These are phyloP conservation scores for Lanistes nyassanus DNA, from an alignment of 1,140 invertebrate species.

Conservation along the genomic window DNA sequence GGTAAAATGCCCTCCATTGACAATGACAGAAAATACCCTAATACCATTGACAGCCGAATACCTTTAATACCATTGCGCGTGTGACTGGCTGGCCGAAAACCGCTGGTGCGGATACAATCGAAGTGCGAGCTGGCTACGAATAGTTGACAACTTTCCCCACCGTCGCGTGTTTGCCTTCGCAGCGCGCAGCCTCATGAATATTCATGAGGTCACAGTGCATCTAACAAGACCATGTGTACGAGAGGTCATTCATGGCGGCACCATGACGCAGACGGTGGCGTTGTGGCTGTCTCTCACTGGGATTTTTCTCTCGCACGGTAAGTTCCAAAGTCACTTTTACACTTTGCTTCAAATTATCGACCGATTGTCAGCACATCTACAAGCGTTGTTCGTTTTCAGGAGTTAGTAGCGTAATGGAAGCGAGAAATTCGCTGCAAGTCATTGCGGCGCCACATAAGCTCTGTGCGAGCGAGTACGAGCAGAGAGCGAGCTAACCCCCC, in stretches of 20 bases:
- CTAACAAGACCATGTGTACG: conserved; percentile 21
- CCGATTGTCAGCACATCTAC: not conserved
- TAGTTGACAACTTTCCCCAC: too few species aligned
- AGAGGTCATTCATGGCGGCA: conserved; percentile 27
- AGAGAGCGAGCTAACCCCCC: not conserved
- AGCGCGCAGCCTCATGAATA: conserved; percentile 19
- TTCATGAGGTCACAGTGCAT: conserved; percentile 27
- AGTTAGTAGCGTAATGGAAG: not conserved
- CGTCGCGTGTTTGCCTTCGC: too few species aligned
- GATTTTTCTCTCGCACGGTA: conserved; percentile 24
- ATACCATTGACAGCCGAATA: too few species aligned
- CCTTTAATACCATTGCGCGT: too few species aligned
- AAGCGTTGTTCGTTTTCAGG: not conserved
- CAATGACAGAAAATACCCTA: too few species aligned
- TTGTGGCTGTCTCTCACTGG: conserved; percentile 24
- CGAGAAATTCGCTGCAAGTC: not conserved
- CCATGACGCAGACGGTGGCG: conserved; percentile 23
- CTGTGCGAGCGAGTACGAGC: too few species aligned
- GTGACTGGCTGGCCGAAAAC: too few species aligned
- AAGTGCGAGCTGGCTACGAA: too few species aligned
- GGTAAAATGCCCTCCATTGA: too few species aligned
- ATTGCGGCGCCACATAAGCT: conserved; percentile 10
- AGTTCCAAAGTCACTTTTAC: conserved; percentile 5
- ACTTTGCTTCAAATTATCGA: not conserved
- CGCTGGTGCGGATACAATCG: too few species aligned